Conservation (phyloP, 1,140 invertebrate species). For the Tachypleus tridentatus region DNA sequence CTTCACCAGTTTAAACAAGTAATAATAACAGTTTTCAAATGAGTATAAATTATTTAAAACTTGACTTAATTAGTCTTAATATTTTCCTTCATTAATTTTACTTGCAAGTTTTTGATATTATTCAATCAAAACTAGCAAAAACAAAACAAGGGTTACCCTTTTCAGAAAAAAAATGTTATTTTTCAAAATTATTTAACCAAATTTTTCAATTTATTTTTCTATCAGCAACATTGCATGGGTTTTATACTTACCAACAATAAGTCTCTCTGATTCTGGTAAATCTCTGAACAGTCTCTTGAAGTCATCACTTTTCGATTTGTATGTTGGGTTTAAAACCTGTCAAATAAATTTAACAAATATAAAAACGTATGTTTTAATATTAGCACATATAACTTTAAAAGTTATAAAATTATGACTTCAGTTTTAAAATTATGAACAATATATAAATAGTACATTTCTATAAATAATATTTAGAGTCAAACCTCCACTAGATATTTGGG, state of each 20-base stretch:
- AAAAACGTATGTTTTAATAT: background rate
- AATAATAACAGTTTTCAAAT: too few relatives aligned
- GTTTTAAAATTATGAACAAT: background rate
- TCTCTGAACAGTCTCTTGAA: conserved; percentile 88
- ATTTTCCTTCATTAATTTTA: too few relatives aligned
- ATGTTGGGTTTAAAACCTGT: conserved; percentile 72
- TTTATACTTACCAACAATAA: conserved; percentile 68
- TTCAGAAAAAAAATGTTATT: conserved; percentile 88
- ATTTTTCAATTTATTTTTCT: conserved; percentile 83
- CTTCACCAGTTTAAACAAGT: too few relatives aligned
- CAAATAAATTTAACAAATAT: conserved; percentile 2
- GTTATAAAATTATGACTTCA: background rate
- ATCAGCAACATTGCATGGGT: conserved; percentile 52
- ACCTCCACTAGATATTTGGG: background rate
- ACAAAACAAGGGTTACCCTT: background rate
- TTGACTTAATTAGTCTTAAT: too few relatives aligned
- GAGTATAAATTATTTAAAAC: too few relatives aligned
- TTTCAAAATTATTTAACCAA: conserved; percentile 81
- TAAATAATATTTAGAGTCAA: background rate
- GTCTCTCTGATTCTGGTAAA: conserved; percentile 72
- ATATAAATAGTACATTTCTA: too few relatives aligned
- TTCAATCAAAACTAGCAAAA: background rate
- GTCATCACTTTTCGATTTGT: conserved; percentile 82
- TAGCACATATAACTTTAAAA: background rate
- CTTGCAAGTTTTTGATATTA: conserved; percentile 58